Evolutionary conservation across 2,888 invertebrate species (phyloP), one percentile per base, ranked within the genome.

Genomic region (Acanthococcus lagerstroemiae): DNA sequence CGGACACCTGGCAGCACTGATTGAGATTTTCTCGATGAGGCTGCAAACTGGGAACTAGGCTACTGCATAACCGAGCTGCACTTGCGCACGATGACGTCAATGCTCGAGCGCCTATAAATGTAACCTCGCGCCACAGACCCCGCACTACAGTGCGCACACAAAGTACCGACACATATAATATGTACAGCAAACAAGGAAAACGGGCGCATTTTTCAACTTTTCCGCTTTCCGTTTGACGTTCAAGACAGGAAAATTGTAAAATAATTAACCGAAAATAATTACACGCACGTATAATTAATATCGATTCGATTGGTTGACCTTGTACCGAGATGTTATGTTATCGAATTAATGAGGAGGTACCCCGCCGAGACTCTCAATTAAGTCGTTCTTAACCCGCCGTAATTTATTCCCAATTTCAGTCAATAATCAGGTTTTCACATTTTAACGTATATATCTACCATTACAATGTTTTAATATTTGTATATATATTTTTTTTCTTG

Each of bases 351-450:
- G 63, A 63, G 63, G 54, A 63, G 63, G 52, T 63, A 52, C 44
- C 63, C 63, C 63, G 63, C 44, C n/a, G 63, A 63, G 63, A 63
- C 52, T 63, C 63, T 63, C 63, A 63, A 63, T 63, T 63, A 63
- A 63, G 37, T 52, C 52, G 52, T 22, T 21, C 24, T 52, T 15
- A 52, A 52, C 52, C 22, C 52, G 63, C 44, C 54, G 37, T 63
- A 63, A 63, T 63, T 63, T 63, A 63, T 63, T 63, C 63, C 50
- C 63, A 63, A 63, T 63, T 63, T 63, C 63, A 63, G 63, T 63
- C 63, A 63, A 63, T 63, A 63, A 63, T 63, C 63, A 54, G 63
- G 63, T 63, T 63, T 27, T 60, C 27, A 58, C 46, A 37, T 37
- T 37, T 48, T 48, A n/a, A 19, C 21, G n/a, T 48, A 48, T 48